These are phyloP conservation scores for Caenorhabditis doughertyi DNA, from an alignment of 2,888 invertebrate species.

Conservation along the genomic window DNA sequence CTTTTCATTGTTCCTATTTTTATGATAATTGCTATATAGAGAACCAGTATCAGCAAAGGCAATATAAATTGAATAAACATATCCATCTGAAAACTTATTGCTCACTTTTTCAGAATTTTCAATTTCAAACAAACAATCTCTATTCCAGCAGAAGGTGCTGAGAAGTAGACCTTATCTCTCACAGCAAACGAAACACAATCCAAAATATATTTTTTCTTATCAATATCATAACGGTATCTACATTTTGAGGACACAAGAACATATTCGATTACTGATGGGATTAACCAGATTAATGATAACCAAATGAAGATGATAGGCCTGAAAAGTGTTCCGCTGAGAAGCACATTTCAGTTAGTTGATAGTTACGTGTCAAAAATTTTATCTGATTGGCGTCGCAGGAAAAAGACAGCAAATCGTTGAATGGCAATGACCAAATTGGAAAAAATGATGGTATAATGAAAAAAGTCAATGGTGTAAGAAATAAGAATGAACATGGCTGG, in stretches of 20 bases:
- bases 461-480: conserved; percentile 8
- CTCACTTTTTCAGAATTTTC: no score
- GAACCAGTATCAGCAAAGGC: neutral
- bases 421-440: conserved; percentile 14
- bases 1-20: conserved; percentile 1
- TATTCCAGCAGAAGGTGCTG: conserved; percentile 6
- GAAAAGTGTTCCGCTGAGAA: no score
- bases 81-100: conserved; percentile 10
- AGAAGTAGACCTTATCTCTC: no score
- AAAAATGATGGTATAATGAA: conserved; percentile 14
- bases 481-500: neutral
- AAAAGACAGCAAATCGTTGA: conserved; percentile 4
- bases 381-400: neutral
- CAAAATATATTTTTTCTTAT: no score
- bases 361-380: conserved; percentile 14
- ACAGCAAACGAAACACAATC: no score
- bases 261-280: conserved; percentile 8
- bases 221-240: conserved; percentile 1
- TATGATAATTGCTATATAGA: conserved; percentile 2
- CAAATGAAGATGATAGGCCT: conserved; percentile 7
- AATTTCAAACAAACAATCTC: conserved; percentile 2
- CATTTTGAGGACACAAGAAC: neutral
- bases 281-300: neutral
- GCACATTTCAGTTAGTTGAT: no score
- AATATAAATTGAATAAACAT: neutral